A percentile compares a stretch with the other conserved stretches of the same genome.
Evolutionary conservation across 2,113 vertebrate species (phyloP).

Genomic region (Notechis scutatus): DNA sequence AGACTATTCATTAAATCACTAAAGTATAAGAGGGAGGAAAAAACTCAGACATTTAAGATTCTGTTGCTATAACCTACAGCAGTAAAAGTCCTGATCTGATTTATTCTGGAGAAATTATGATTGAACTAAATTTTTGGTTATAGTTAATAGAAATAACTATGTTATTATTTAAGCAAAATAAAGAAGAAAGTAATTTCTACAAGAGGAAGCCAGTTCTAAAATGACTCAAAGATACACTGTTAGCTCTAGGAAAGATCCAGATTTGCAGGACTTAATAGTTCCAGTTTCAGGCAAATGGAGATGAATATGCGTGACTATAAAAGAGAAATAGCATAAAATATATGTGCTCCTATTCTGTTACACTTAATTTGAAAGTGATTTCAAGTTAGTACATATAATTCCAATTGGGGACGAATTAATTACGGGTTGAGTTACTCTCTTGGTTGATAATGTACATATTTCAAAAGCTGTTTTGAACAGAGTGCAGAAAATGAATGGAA

Average conservation of each 20-base stretch:
- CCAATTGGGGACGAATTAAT: background rate
- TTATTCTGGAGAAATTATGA: background rate
- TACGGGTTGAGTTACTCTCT: background rate
- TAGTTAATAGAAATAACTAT: background rate
- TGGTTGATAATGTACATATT: background rate
- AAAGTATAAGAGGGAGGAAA: background rate
- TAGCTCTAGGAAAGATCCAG: background rate
- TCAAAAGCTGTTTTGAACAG: background rate
- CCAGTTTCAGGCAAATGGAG: background rate
- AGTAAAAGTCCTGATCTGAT: background rate
- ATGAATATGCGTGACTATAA: conserved; percentile 2
- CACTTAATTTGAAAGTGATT: background rate
- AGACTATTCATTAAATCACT: background rate
- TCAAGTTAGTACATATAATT: background rate
- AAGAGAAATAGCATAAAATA: background rate
- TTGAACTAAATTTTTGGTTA: conserved; percentile 18
- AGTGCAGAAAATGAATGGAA: background rate
- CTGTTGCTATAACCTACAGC: background rate
- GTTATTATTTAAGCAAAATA: background rate
- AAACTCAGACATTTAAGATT: background rate
- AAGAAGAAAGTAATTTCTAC: conserved; percentile 1
- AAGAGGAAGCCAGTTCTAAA: background rate
- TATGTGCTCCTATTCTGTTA: background rate
- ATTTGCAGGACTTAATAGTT: background rate
- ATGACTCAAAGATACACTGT: background rate